Evolutionary conservation across 2,797 vertebrate species (phyloP).

Genomic region (Potorous gilbertii): DNA sequence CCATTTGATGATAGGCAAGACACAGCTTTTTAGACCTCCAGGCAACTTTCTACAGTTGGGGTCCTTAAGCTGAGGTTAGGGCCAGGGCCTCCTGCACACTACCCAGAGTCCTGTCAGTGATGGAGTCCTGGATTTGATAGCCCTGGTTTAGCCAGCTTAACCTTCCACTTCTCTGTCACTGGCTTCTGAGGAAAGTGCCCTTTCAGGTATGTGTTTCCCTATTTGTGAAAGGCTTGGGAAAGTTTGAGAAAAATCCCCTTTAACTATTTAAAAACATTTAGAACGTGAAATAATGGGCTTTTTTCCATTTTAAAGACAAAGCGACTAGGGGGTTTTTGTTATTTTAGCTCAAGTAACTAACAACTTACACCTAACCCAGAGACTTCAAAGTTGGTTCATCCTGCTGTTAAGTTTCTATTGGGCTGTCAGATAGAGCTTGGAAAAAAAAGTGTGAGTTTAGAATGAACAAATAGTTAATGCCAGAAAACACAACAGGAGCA

Average conservation of each 20-base stretch:
- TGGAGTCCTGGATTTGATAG: background rate
- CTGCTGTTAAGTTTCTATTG: background rate
- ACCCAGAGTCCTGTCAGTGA: background rate
- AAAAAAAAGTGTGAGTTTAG: background rate
- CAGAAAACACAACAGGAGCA: background rate
- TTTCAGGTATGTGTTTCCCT: slow-evolving; percentile 73
- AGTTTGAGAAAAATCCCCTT: slow-evolving; percentile 78
- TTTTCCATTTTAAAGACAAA: slow-evolving; percentile 67
- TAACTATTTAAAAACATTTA: slow-evolving; percentile 60
- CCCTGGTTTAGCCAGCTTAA: background rate
- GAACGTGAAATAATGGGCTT: slow-evolving; percentile 52
- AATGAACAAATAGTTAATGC: background rate
- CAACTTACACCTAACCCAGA: slow-evolving; percentile 33
- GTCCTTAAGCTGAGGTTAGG: background rate
- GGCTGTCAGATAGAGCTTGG: background rate
- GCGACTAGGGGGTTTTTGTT: slow-evolving; percentile 75
- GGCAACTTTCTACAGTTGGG: background rate
- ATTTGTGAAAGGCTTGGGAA: slow-evolving; percentile 67
- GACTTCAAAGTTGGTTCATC: slow-evolving; percentile 48
- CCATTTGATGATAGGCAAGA: background rate
- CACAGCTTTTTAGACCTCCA: background rate
- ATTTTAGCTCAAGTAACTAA: slow-evolving; percentile 65
- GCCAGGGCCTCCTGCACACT: background rate
- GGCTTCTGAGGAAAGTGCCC: slow-evolving; percentile 43
- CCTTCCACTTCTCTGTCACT: slow-evolving; percentile 13